Conservation (phyloP, 92 coral and sea anemone species). For the Galaxea fascicularis region DNA sequence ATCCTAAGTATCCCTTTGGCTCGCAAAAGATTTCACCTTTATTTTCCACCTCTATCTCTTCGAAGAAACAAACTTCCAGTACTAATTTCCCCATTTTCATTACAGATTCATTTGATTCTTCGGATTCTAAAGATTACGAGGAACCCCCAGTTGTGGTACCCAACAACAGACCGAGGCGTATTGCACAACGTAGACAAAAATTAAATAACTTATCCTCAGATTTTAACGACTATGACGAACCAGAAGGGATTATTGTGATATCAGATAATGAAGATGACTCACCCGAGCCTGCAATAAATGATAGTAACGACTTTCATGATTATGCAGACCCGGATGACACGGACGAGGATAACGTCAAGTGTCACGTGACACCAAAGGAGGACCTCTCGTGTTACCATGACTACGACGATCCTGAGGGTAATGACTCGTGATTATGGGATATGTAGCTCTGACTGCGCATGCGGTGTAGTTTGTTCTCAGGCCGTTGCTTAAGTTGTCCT, state of each 20-base stretch:
- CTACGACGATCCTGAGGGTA: background rate
- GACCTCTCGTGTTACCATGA: slow-evolving; percentile 27
- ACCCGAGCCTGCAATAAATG: background rate
- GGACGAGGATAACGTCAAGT: slow-evolving; percentile 3
- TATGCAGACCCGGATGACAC: slow-evolving; percentile 34
- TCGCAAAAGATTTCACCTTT: no score
- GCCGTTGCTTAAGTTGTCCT: background rate
- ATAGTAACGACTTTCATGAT: slow-evolving; percentile 29
- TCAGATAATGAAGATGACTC: slow-evolving; percentile 26
- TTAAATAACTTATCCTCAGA: slow-evolving; percentile 40
- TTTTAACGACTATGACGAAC: slow-evolving; percentile 46
- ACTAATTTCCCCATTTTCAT: background rate
- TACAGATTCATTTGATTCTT: slow-evolving; percentile 34
- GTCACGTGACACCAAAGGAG: background rate
- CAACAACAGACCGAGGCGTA: background rate
- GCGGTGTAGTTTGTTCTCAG: background rate
- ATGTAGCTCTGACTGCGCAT: background rate
- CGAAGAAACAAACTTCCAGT: background rate
- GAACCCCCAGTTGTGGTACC: slow-evolving; percentile 23
- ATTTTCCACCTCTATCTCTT: no score
- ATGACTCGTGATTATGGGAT: background rate
- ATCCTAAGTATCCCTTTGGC: no score
- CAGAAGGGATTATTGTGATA: slow-evolving; percentile 37
- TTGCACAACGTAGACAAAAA: background rate
- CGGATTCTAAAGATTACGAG: slow-evolving; percentile 41